Conservation (phyloP, 35 echinoderm and acorn worm species). For the Ptychodera flava region DNA sequence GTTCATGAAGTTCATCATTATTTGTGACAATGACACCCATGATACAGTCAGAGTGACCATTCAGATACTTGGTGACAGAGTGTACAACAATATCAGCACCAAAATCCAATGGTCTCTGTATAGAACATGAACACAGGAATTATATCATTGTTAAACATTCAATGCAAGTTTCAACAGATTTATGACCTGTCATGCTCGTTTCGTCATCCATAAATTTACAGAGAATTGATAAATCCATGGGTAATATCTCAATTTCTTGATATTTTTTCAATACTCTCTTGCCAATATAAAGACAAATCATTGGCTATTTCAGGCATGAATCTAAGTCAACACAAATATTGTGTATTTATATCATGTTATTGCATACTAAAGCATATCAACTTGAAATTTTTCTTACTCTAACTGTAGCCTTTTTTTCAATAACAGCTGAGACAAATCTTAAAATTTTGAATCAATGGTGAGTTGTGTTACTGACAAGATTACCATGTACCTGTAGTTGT, state of each 20-base stretch:
- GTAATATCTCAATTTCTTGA: neutral
- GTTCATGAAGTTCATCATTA: conserved; percentile 43
- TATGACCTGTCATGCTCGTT: neutral
- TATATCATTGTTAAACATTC: too few species aligned
- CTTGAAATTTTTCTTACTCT: too few species aligned
- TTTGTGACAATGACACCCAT: conserved; percentile 72
- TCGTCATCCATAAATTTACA: neutral
- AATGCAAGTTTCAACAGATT: neutral
- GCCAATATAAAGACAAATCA: neutral
- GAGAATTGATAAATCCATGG: neutral
- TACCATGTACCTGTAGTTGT: too few species aligned
- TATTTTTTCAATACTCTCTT: neutral
- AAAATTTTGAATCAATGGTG: too few species aligned
- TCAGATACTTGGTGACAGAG: conserved; percentile 93
- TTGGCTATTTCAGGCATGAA: too few species aligned
- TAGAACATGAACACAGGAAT: neutral
- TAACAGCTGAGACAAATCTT: too few species aligned
- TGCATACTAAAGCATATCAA: too few species aligned
- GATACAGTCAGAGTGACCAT: conserved; percentile 89
- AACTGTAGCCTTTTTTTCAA: too few species aligned
- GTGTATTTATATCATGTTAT: too few species aligned
- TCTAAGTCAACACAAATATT: too few species aligned
- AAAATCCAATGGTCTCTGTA: conserved; percentile 70
- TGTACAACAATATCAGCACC: conserved; percentile 71
- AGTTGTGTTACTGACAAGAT: too few species aligned